Conservation (phyloP, 1,140 invertebrate species). For the Myzus persicae region DNA sequence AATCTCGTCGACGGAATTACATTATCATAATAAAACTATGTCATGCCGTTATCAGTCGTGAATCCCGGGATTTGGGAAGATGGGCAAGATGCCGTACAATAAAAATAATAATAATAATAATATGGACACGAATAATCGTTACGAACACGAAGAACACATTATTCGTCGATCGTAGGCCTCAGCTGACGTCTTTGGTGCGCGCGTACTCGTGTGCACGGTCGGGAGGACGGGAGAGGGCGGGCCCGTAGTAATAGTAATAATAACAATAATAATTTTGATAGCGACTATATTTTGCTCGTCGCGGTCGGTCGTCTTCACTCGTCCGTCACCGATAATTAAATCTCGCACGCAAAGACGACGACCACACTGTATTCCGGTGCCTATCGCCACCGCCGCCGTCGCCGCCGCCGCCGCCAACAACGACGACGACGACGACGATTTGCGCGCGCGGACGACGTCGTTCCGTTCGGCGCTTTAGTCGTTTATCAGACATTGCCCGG, state of each 20-base stretch:
- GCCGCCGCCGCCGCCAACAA: background rate
- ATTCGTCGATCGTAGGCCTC: background rate
- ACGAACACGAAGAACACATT: no score
- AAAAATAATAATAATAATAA: background rate
- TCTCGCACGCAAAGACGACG: background rate
- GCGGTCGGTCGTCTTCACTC: background rate
- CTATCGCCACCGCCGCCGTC: background rate
- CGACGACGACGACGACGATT: background rate
- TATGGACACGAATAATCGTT: background rate
- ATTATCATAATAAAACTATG: background rate
- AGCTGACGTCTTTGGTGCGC: background rate
- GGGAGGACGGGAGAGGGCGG: no score
- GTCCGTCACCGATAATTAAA: background rate
- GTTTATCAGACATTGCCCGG: background rate
- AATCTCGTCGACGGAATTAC: background rate
- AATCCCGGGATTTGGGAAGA: background rate
- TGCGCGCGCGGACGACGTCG: conserved; percentile 6
- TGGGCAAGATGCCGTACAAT: no score
- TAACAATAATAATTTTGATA: background rate
- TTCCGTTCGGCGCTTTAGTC: background rate
- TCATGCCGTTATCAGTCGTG: background rate
- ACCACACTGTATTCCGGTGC: background rate
- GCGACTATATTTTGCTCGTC: background rate
- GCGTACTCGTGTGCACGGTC: no score
- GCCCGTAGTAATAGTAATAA: background rate